phyloP scores from a whole-genome alignment of 2,797 vertebrate species.

The Tenualosa ilisha region DNA sequence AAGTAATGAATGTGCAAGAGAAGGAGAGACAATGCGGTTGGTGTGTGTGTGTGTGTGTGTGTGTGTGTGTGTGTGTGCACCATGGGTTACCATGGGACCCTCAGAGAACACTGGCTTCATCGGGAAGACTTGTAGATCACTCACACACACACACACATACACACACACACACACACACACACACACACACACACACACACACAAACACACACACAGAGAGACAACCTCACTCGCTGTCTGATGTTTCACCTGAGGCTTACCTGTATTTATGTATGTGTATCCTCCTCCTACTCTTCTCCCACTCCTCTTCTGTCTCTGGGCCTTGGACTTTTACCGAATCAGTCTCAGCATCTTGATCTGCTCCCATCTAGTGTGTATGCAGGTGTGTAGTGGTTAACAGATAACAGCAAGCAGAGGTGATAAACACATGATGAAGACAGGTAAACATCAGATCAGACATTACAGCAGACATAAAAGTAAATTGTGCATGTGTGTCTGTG shows the following conservation, averaged over 20 bases:
- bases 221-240: not conserved
- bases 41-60: conserved; percentile 39
- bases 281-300: not conserved
- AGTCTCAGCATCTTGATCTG: too few relatives aligned
- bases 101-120: not conserved
- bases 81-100: not conserved
- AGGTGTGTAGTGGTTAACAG: not conserved
- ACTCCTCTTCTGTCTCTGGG: not conserved
- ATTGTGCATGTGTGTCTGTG: not conserved
- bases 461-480: too few relatives aligned
- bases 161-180: conserved; percentile 18
- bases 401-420: not conserved
- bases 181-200: conserved; percentile 15
- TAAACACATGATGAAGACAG: not conserved
- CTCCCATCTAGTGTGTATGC: not conserved
- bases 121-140: not conserved
- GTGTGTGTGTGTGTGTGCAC: not conserved
- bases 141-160: conserved; percentile 7
- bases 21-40: not conserved
- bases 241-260: not conserved
- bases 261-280: not conserved
- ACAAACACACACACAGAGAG: not conserved
- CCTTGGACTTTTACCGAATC: not conserved
- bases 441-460: too few relatives aligned
- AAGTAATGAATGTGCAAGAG: not conserved